Base-by-base conservation (phyloP, 2,797 vertebrate genomes). In the Gorsachius magnificus region DNA sequence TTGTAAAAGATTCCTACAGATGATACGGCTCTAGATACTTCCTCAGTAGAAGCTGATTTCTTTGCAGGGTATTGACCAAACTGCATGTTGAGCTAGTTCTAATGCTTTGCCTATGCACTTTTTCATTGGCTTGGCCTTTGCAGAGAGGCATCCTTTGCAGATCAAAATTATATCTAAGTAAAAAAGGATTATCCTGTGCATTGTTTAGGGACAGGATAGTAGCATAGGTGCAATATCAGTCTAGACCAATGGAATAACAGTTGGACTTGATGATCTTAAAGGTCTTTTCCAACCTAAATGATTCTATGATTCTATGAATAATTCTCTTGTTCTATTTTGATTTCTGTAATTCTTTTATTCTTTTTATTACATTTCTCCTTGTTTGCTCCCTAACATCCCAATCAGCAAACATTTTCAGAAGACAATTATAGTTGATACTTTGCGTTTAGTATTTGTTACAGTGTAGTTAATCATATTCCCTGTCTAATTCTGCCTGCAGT, bases 371-470 rank as follows among this genome's bases (percentile, higher is more conserved):
- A 24, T 87, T 54, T 93, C 11, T 88, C 17, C 36, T 70, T 63
- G 4, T 54, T 92, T 95, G n/a, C 17, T 71, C 15, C 77, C n/a
- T 60, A 84, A 66, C 43, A 72, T 72, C 2, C 11, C 38, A 72
- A 79, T 70, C 68, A 90, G 54, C 60, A 94, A 89, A 76, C 77
- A 81, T 31, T 91, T 96, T 89, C 45, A 80, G 15, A 68, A 70
- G 48, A 33, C 22, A 70, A 69, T 79, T 83, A 78, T 38, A 83
- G 60, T 46, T 64, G 15, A 74, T 78, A 79, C 12, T 81, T 93
- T 81, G 17, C 84, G 36, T 66, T 84, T 86, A 92, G 54, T 87
- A 91, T 87, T 93, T 93, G 35, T 66, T 93, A 31, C 25, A 64
- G 10, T 69, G 36, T 36, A 43, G 19, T 50, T 65, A 85, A 90